Percentiles rank a stretch among this genome's conserved stretches.
These are phyloP conservation scores for Crossocerus cetratus DNA, from an alignment of 2,888 invertebrate species.

Conservation along the genomic window DNA sequence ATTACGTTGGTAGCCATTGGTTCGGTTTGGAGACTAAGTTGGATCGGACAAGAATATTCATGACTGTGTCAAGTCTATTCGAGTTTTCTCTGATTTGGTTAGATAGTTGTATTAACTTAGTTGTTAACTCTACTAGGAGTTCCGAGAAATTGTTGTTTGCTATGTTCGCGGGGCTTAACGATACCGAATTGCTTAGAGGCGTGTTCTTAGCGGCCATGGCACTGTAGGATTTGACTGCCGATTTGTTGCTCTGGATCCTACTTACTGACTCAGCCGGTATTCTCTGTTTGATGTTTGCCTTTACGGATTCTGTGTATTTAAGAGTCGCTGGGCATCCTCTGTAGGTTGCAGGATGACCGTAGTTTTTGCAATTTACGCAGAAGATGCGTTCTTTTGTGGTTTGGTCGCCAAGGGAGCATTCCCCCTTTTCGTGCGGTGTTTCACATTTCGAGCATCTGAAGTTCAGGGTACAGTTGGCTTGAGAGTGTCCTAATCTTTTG, in stretches of 20 bases:
- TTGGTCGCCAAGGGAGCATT: neutral
- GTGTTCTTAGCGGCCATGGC: too few species aligned
- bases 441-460: neutral
- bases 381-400: neutral
- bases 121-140: too few species aligned
- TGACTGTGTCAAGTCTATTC: neutral
- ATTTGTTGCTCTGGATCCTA: too few species aligned
- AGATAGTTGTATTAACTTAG: too few species aligned
- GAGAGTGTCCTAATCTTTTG: neutral
- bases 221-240: too few species aligned
- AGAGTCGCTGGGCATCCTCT: neutral
- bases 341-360: neutral
- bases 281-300: neutral
- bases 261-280: too few species aligned
- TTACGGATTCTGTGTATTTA: neutral
- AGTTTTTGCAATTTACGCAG: constrained; percentile 8
- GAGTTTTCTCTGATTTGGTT: neutral
- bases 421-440: neutral
- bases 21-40: neutral
- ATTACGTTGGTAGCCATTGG: neutral
- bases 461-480: neutral
- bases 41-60: neutral
- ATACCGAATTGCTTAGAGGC: too few species aligned
- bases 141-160: too few species aligned
- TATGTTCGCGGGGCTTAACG: too few species aligned